Evolutionary conservation across 2,888 invertebrate species (phyloP).

Genomic region (Chrysina gloriosa): DNA sequence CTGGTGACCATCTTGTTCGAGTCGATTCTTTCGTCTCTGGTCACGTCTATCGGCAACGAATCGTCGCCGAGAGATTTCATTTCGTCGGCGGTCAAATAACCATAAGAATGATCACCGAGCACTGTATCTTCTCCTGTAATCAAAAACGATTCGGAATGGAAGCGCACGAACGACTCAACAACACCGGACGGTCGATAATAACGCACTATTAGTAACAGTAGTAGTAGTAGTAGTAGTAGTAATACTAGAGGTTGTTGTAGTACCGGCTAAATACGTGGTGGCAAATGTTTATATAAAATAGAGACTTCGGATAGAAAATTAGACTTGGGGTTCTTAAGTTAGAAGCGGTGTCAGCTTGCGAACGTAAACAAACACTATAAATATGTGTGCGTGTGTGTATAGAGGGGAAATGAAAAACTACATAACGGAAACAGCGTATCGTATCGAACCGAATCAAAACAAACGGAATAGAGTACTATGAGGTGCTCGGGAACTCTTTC

Average conservation of each 20-base stretch:
- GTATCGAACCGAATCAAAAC: slow-evolving; percentile 34
- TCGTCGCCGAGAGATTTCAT: slow-evolving; percentile 96
- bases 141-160: slow-evolving; percentile 21
- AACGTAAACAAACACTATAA: slow-evolving; percentile 41
- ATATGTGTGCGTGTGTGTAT: slow-evolving; percentile 14
- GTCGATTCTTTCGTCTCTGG: slow-evolving; percentile 88
- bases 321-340: slow-evolving; percentile 31
- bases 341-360: slow-evolving; percentile 50
- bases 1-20: slow-evolving; percentile 71
- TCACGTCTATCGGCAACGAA: slow-evolving; percentile 92
- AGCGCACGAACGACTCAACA: slow-evolving; percentile 15
- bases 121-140: slow-evolving; percentile 88
- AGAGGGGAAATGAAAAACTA: slow-evolving; percentile 40
- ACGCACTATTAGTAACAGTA: slow-evolving; percentile 18
- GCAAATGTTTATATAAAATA: slow-evolving; percentile 11
- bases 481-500: not conserved
- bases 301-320: not conserved
- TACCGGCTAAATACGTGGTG: slow-evolving; percentile 8
- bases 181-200: not conserved
- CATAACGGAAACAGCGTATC: slow-evolving; percentile 25
- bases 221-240: too few species aligned
- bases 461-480: slow-evolving; percentile 26
- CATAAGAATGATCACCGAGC: slow-evolving; percentile 89
- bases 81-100: slow-evolving; percentile 93
- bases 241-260: too few species aligned